phyloP scores from a whole-genome alignment of 2,888 invertebrate genomes.

The Volucella bombylans region DNA sequence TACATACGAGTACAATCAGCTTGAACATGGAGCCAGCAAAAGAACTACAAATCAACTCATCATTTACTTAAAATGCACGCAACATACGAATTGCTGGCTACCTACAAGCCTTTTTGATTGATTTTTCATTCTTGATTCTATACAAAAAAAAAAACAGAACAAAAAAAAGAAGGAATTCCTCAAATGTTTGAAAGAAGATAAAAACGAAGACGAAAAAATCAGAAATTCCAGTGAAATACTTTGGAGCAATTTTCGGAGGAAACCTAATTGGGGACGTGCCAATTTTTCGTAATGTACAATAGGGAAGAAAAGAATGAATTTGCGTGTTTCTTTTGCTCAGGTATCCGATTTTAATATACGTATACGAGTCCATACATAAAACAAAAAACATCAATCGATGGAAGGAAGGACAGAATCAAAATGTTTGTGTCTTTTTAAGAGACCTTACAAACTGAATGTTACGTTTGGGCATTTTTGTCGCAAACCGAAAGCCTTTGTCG shows the following conservation, averaged over 20 bases:
- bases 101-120: neutral
- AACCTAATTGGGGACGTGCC: conserved; percentile 63
- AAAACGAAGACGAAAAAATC: conserved; percentile 13
- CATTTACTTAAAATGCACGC: conserved; percentile 56
- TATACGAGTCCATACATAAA: neutral
- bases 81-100: conserved; percentile 20
- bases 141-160: too few species aligned
- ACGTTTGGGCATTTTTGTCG: too few species aligned
- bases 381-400: neutral
- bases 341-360: conserved; percentile 10
- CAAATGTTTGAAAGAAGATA: conserved; percentile 32
- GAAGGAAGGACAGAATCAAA: neutral
- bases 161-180: conserved; percentile 39
- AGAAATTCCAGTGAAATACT: conserved; percentile 34
- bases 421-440: too few species aligned
- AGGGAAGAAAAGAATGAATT: neutral
- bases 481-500: too few species aligned
- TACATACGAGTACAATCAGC: conserved; percentile 15
- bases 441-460: too few species aligned
- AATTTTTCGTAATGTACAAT: conserved; percentile 18
- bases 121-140: neutral
- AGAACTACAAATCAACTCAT: conserved; percentile 33
- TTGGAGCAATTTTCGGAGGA: conserved; percentile 20
- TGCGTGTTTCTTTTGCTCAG: conserved; percentile 2
- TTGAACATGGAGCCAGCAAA: conserved; percentile 10